phyloP scores from a whole-genome alignment of 2,888 invertebrate species.

The Caradrina clavipalpis region DNA sequence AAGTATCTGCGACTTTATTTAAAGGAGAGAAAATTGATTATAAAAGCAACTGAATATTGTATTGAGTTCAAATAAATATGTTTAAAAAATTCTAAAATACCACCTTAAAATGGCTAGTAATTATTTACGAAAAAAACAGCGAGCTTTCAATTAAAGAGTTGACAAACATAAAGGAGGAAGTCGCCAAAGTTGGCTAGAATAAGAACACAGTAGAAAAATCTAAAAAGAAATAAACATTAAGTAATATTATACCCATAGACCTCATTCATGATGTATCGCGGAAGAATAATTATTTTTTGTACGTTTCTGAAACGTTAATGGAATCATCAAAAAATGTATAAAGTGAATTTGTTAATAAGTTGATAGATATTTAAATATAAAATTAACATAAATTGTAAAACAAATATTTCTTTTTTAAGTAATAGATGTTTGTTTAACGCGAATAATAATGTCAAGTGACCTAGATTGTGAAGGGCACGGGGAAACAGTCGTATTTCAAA shows the following conservation, averaged over 20 bases:
- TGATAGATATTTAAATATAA: conserved; percentile 59
- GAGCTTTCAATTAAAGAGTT: conserved; percentile 32
- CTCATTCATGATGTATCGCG: conserved; percentile 66
- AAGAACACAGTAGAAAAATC: conserved; percentile 48
- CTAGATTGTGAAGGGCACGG: background rate
- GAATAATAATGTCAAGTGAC: background rate
- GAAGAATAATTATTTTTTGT: conserved; percentile 77
- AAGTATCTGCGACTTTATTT: conserved; percentile 7
- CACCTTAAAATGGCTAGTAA: background rate
- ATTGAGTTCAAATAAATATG: background rate
- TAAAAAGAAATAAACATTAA: conserved; percentile 43
- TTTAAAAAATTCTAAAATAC: conserved; percentile 3
- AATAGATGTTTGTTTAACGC: conserved; percentile 7
- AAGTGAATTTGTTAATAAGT: conserved; percentile 58
- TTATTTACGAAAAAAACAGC: conserved; percentile 28
- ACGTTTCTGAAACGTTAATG: conserved; percentile 69
- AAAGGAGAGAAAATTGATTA: conserved; percentile 13
- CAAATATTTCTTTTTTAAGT: conserved; percentile 22
- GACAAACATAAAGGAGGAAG: conserved; percentile 7
- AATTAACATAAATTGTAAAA: conserved; percentile 64
- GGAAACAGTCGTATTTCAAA: background rate
- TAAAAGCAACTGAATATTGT: conserved; percentile 4
- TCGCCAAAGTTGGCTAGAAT: conserved; percentile 47
- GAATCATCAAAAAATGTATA: conserved; percentile 60
- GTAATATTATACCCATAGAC: conserved; percentile 63